Percentiles rank a stretch among this genome's conserved stretches.
Conservation (phyloP, 2,113 vertebrate species). For the Hippolais icterina region DNA sequence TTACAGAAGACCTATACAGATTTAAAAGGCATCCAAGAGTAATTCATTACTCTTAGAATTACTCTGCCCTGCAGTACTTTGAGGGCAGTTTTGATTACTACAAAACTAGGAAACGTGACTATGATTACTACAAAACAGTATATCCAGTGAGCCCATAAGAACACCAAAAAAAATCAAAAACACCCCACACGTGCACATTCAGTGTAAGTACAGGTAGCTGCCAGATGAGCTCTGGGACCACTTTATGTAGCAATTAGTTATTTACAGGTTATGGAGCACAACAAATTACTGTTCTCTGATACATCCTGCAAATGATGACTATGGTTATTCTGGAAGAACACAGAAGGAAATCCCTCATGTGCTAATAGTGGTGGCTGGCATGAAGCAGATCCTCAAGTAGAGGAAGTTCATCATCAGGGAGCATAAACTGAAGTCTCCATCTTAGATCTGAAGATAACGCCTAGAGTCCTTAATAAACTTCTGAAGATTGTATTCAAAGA, state of each 20-base stretch:
- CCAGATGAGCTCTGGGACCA: not conserved
- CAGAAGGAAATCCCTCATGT: not conserved
- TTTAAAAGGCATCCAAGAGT: not conserved
- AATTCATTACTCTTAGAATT: not conserved
- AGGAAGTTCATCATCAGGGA: not conserved
- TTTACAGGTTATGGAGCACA: not conserved
- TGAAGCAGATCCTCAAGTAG: not conserved
- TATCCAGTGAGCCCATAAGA: not conserved
- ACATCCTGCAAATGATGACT: not conserved
- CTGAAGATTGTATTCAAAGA: not conserved
- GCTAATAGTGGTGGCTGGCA: not conserved
- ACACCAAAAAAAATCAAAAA: not conserved
- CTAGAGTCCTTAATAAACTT: not conserved
- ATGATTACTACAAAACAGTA: not conserved
- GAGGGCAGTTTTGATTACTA: not conserved
- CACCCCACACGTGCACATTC: accelerated
- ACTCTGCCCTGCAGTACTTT: not conserved
- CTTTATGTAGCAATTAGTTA: not conserved
- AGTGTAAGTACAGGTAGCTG: not conserved
- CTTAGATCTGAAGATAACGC: not conserved
- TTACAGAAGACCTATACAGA: not conserved
- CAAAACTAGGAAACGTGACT: no score
- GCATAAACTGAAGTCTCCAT: not conserved
- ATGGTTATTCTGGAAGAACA: not conserved
- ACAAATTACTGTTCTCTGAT: not conserved